Percentiles rank a stretch among this genome's conserved stretches.
These are phyloP conservation scores for Aphelocoma coerulescens DNA, from an alignment of 2,113 vertebrate species.

Conservation along the genomic window DNA sequence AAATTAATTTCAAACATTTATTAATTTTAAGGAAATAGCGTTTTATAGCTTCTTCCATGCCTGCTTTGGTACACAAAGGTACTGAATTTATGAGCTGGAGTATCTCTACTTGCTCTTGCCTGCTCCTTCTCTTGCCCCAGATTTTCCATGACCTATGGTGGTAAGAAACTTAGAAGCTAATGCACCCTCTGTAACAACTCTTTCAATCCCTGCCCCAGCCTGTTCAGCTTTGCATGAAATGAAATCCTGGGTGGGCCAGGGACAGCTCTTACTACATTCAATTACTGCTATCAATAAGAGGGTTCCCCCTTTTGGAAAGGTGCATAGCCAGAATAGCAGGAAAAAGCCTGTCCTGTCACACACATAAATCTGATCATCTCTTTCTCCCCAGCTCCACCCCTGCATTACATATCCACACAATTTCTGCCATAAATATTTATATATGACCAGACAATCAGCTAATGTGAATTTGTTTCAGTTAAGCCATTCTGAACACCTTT, in stretches of 20 bases:
- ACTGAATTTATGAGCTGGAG: background rate
- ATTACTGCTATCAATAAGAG: background rate
- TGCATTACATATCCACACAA: background rate
- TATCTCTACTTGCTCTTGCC: background rate
- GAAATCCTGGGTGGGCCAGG: background rate
- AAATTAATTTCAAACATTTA: no score
- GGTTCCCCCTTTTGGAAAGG: background rate
- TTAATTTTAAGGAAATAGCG: background rate
- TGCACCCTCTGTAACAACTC: background rate
- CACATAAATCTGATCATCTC: background rate
- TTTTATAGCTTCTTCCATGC: background rate
- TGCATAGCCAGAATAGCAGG: background rate
- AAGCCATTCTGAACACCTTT: background rate
- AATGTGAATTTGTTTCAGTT: background rate
- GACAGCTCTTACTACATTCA: background rate
- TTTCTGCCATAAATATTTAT: background rate
- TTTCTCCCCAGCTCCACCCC: background rate
- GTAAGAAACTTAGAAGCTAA: no score
- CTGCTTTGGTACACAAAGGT: background rate
- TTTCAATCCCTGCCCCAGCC: background rate
- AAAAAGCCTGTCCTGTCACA: background rate
- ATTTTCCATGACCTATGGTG: background rate
- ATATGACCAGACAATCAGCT: background rate
- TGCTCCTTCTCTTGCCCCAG: background rate
- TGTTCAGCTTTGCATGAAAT: background rate